Base-by-base conservation (phyloP, 2,797 vertebrate genomes). In the Gambelia wislizenii region DNA sequence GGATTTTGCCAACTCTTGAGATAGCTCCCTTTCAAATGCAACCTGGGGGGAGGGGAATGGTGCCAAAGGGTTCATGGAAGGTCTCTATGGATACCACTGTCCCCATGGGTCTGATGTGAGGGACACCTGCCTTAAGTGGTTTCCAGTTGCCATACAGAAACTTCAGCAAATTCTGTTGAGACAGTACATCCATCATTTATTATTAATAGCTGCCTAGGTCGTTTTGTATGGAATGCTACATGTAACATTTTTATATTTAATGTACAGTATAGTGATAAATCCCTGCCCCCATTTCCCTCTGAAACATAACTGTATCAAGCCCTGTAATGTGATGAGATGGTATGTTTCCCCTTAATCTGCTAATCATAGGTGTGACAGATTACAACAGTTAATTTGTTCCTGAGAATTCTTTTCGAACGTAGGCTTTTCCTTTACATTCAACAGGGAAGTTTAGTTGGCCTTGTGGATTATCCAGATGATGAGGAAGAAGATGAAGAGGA, bases 381-480 rank as follows among this genome's bases (percentile, higher is more conserved):
- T 18, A 25, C 47, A 80, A 3, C 27, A 44, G 3, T 20, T 42
- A 2, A 7, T 74, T n/a, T 61, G 6, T 82, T 30, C 10, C 69
- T n/a, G 30, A 47, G 22, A 83, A 20, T 83, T 49, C 56, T 84
- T 85, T 79, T 76, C 30, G 30, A 84, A 33, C 4, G 1, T 79
- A 59, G 33, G 12, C 72, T 74, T 88, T 91, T 54, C 47, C 49
- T 87, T 74, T 39, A n/a, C 85, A 75, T 92, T 52, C 54, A 67
- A 87, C 93, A 99, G 99, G 98, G 98, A 64, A 98, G 98, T 94
- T 96, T 99, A 89, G 98, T 99, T 83, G 99, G 99, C 88, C 97
- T 99, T 90, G 99, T 99, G 96, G 99, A 99, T 97, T 99, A 99
- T 94, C 99, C 99, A 69, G 99, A 99, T 42, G 99, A 99, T 86